Conservation (phyloP, 2,888 invertebrate genomes). For the Microctonus brassicae region DNA sequence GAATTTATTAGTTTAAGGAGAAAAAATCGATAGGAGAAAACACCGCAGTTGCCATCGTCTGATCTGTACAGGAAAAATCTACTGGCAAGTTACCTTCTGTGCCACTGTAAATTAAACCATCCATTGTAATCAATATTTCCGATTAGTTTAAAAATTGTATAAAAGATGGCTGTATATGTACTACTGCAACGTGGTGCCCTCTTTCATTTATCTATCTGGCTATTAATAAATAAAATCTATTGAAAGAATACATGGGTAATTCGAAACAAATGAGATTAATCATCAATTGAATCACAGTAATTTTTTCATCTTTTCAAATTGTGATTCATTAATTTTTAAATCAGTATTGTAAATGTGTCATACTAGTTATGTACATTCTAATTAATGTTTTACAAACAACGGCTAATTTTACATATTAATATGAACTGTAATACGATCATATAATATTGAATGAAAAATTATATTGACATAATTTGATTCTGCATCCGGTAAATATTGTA, state of each 20-base stretch:
- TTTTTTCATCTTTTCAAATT: not conserved
- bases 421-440: constrained; percentile 46
- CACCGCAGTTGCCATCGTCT: not conserved
- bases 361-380: not conserved
- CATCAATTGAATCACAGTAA: not conserved
- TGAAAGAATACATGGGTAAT: not conserved
- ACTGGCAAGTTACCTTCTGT: not conserved
- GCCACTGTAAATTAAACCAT: too few species aligned
- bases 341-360: not conserved
- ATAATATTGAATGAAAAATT: constrained; percentile 54
- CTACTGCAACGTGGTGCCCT: not conserved
- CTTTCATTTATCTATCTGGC: not conserved
- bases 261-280: not conserved
- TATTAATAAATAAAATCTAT: not conserved
- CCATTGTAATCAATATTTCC: too few species aligned
- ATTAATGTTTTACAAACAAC: not conserved
- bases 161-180: constrained; percentile 2
- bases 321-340: too few species aligned
- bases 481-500: constrained; percentile 39
- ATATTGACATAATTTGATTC: constrained; percentile 55
- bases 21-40: not conserved
- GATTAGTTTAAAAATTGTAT: not conserved
- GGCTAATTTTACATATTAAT: constrained; percentile 21
- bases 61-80: not conserved
- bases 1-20: not conserved